phyloP scores from a whole-genome alignment of 2,113 vertebrate species.

The Helogale parvula region DNA sequence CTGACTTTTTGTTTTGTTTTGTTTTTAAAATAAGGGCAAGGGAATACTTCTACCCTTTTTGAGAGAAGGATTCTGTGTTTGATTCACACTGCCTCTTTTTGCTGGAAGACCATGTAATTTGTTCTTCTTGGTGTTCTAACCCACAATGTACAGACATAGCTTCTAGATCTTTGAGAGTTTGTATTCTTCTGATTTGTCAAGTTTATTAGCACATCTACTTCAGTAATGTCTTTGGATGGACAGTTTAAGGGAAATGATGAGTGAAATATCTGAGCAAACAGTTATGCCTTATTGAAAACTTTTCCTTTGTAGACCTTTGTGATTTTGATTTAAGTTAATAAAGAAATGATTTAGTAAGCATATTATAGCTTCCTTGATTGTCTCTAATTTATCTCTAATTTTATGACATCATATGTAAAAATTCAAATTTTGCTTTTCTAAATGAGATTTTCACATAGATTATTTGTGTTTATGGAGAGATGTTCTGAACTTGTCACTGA shows the following conservation, averaged over 20 bases:
- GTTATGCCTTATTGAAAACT: background rate
- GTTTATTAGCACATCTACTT: constrained; percentile 21
- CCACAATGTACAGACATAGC: background rate
- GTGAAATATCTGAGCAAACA: background rate
- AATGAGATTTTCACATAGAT: constrained; percentile 51
- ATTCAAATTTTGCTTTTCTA: constrained; percentile 32
- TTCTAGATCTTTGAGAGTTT: constrained; percentile 42
- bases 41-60: constrained; percentile 30
- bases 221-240: constrained; percentile 13
- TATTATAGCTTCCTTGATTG: constrained; percentile 55
- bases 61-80: constrained; percentile 19
- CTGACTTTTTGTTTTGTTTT: background rate
- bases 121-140: constrained; percentile 48
- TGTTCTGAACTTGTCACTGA: constrained; percentile 51
- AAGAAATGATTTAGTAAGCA: constrained; percentile 39
- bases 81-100: constrained; percentile 32
- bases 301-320: constrained; percentile 2
- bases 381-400: constrained; percentile 12
- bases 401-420: constrained; percentile 47
- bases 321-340: constrained; percentile 53
- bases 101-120: constrained; percentile 33
- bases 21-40: constrained; percentile 32
- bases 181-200: constrained; percentile 32
- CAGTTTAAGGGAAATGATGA: constrained; percentile 30
- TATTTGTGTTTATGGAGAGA: constrained; percentile 53